Evolutionary conservation across 2,113 vertebrate species (phyloP).

Genomic region (Phoxinus phoxinus): DNA sequence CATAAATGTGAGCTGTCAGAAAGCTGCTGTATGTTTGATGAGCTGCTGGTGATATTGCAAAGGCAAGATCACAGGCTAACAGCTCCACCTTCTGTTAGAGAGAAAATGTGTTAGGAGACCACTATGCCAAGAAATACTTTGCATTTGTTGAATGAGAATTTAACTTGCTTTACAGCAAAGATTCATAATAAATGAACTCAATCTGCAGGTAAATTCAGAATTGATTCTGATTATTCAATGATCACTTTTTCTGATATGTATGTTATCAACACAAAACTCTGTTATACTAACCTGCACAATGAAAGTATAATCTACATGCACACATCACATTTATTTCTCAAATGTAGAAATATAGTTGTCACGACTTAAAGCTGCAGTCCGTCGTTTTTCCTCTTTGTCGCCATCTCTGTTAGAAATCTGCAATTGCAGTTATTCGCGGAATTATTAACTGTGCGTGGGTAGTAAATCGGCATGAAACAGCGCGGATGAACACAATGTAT

Average conservation of each 20-base stretch:
- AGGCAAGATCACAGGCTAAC: slow-evolving; percentile 2
- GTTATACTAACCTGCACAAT: neutral
- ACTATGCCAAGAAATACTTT: neutral
- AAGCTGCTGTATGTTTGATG: neutral
- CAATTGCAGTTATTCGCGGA: no score
- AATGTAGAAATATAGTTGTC: neutral
- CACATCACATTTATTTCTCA: neutral
- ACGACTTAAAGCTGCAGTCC: no score
- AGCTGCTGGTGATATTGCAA: neutral
- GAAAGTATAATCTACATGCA: neutral
- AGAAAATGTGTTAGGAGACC: neutral
- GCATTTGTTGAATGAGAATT: neutral
- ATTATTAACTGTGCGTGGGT: no score
- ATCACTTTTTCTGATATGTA: neutral
- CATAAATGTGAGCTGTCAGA: neutral
- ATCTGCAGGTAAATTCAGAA: neutral
- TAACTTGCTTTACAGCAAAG: neutral
- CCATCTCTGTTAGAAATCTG: no score
- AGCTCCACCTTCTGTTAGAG: slow-evolving; percentile 54
- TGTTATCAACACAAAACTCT: neutral
- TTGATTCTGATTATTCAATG: neutral
- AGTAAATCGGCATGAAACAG: no score
- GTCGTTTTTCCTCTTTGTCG: no score
- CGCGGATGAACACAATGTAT: no score
- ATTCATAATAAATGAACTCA: neutral